These are phyloP conservation scores for Triplophysa yarkandensis DNA, from an alignment of 2,797 vertebrate species.

Conservation along the genomic window DNA sequence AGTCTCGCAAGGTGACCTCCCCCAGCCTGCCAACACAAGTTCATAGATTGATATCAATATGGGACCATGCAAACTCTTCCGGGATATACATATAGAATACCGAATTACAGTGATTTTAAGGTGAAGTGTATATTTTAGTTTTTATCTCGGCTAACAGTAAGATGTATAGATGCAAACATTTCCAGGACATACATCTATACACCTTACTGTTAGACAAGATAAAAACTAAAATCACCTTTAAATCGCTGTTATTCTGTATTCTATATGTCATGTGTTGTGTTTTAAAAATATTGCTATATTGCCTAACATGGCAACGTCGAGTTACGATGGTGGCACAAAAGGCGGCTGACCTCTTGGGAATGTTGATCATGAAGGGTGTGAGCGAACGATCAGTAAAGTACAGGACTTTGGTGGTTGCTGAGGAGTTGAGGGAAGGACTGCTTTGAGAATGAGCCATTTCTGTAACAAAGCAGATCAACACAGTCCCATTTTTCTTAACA, in stretches of 20 bases:
- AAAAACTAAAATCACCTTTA: too few relatives aligned
- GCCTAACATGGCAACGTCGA: too few relatives aligned
- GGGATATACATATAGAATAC: not conserved
- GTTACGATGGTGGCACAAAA: not conserved
- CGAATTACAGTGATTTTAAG: not conserved
- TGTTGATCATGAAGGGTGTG: conserved; percentile 95
- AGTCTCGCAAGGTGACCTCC: conserved; percentile 93
- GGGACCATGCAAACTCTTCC: conserved; percentile 3
- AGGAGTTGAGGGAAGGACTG: conserved; percentile 76
- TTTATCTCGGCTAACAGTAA: too few relatives aligned
- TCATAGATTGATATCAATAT: not conserved
- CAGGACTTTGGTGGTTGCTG: conserved; percentile 91
- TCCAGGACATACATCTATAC: too few relatives aligned
- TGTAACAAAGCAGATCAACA: conserved; percentile 61
- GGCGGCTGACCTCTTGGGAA: conserved; percentile 89
- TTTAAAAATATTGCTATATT: too few relatives aligned
- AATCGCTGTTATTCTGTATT: too few relatives aligned
- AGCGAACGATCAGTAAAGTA: conserved; percentile 95
- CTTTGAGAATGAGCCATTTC: conserved; percentile 84
- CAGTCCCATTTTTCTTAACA: not conserved
- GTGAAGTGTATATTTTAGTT: not conserved
- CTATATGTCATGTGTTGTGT: too few relatives aligned
- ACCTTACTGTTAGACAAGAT: too few relatives aligned
- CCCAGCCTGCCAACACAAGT: conserved; percentile 79
- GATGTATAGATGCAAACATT: too few relatives aligned